These are phyloP conservation scores for Poeciliopsis infans DNA, from an alignment of 2,797 vertebrate species.

Conservation along the genomic window DNA sequence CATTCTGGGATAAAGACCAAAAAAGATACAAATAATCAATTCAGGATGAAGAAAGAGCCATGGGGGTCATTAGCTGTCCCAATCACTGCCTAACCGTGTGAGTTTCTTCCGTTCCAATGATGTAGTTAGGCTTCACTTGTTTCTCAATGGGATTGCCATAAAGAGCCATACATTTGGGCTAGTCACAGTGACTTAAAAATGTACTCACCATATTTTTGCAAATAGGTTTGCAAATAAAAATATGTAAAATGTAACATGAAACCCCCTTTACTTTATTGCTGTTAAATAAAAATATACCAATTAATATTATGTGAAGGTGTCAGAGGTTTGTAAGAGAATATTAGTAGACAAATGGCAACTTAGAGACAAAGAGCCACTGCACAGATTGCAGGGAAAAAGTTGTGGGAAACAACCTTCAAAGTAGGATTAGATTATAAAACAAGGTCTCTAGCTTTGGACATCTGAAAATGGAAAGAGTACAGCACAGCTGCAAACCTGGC, in stretches of 20 bases:
- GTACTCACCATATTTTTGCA: neutral
- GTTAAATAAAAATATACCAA: too few species aligned
- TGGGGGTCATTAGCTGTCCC: slow-evolving; percentile 70
- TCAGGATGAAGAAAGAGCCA: slow-evolving; percentile 54
- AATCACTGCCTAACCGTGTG: slow-evolving; percentile 63
- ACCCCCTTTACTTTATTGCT: too few species aligned
- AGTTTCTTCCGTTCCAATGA: slow-evolving; percentile 76
- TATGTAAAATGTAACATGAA: neutral
- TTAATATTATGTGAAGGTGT: too few species aligned
- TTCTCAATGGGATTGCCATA: slow-evolving; percentile 57
- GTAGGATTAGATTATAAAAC: neutral
- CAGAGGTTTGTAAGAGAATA: too few species aligned
- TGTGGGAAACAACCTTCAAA: neutral
- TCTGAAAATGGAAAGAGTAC: neutral
- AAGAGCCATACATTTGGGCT: slow-evolving; percentile 46
- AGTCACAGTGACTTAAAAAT: slow-evolving; percentile 23
- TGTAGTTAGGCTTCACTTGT: slow-evolving; percentile 72
- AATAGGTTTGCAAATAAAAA: neutral
- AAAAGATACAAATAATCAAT: slow-evolving; percentile 63
- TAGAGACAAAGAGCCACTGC: neutral
- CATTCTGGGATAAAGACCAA: slow-evolving; percentile 46
- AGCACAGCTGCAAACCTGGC: neutral
- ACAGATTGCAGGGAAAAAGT: neutral
- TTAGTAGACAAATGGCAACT: neutral
- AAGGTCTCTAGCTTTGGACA: neutral